These are phyloP conservation scores for Phalera bucephala DNA, from an alignment of 2,888 invertebrate species.

Conservation along the genomic window DNA sequence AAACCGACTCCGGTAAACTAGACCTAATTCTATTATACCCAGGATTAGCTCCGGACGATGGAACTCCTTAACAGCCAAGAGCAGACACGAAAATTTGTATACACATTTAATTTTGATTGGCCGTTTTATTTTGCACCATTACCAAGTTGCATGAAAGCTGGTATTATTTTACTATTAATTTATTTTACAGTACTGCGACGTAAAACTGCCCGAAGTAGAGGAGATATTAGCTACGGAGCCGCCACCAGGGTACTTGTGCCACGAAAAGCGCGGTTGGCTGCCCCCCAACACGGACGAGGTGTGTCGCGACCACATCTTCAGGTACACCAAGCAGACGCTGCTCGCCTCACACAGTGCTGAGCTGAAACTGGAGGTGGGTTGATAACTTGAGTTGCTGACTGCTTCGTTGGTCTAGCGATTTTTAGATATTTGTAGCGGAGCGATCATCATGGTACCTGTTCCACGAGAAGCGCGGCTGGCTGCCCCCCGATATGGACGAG, in stretches of 20 bases:
- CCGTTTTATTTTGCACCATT: too few relatives aligned
- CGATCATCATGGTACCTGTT: constrained; percentile 86
- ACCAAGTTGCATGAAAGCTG: too few relatives aligned
- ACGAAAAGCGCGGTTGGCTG: constrained; percentile 91
- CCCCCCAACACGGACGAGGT: constrained; percentile 86
- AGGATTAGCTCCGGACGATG: too few relatives aligned
- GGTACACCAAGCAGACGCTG: constrained; percentile 81
- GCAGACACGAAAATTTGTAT: too few relatives aligned
- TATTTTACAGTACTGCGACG: constrained; percentile 88
- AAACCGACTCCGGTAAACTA: too few relatives aligned
- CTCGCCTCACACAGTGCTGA: constrained; percentile 53
- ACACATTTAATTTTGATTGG: too few relatives aligned
- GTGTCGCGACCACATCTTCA: constrained; percentile 88
- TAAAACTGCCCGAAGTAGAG: constrained; percentile 90
- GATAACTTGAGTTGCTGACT: too few relatives aligned
- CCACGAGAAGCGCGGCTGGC: constrained; percentile 90
- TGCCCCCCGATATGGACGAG: constrained; percentile 87
- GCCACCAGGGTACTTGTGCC: constrained; percentile 85
- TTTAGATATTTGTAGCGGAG: constrained; percentile 85
- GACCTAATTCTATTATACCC: too few relatives aligned
- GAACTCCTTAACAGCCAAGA: too few relatives aligned
- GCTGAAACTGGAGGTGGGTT: constrained; percentile 55
- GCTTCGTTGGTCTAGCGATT: too few relatives aligned
- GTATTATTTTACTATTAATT: too few relatives aligned
- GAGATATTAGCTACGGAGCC: constrained; percentile 86